Evolutionary conservation across 1,140 invertebrate genomes (phyloP), one percentile per base, ranked within the genome.

Genomic region (Drosophila setifemur): DNA sequence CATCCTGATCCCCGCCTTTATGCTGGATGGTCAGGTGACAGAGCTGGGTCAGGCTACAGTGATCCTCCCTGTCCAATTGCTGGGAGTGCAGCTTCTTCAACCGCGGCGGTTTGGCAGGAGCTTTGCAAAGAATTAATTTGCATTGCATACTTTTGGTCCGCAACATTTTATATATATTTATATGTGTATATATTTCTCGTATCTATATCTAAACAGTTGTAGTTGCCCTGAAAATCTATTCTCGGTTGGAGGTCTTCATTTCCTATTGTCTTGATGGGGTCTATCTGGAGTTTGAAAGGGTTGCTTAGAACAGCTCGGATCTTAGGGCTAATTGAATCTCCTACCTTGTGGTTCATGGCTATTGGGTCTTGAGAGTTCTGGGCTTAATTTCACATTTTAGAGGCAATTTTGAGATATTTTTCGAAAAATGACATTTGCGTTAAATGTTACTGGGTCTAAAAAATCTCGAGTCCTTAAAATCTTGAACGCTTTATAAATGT

Each of bases 31-130:
- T 21, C 23, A 61, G 28, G 1, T 48, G 58, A 9, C 61, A 64
- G 6, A 64, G 58, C 8, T 64, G 57, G 12, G 14, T 7, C 1
- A 64, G 6, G 4, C 9, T 49, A 25, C 61, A 64, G 18, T 12
- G 19, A 49, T 40, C 19, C 19, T 49, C 31, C 8, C 4, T 29
- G n/a, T 64, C 19, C 4, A 11, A 11, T 29, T 45, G 26, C 21
- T 18, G 26, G 3, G 35, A 39, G n/a, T 49, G 42, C 12, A 25
- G 29, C 14, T 37, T 66, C 37, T 45, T 73, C 3, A 57, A 28
- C 6, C 71, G 48, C 14, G 61, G 71, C 5, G 71, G 71, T 7
- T 72, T 73, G 3, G 43, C 26, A 2, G 68, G 68, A 9, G 68
- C 68, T 70, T 70, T 31, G 29, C 16, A 47, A 45, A 52, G 21